Evolutionary conservation across 2,888 invertebrate genomes (phyloP), one percentile per base, ranked within the genome.

Genomic region (Scrobipalpa atriplicella): DNA sequence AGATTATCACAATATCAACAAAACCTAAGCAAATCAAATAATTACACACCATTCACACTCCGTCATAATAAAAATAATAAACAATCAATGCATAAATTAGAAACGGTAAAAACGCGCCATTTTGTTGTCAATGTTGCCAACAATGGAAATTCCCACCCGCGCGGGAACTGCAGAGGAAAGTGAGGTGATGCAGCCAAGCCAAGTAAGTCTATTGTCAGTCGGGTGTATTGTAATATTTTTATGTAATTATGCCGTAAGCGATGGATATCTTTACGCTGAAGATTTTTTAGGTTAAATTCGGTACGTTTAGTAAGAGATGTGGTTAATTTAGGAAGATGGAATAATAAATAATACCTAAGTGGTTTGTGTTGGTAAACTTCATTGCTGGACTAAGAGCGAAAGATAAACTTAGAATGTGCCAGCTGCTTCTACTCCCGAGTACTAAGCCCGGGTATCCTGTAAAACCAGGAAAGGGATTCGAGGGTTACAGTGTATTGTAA

Each of bases 211-310:
- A 58, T 58, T 58, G 58, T 58, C 2, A 58, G 16, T n/a, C 16
- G 7, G 47, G 38, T 58, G 58, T 58, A 58, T 58, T 58, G 58
- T 58, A 58, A 58, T 58, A 58, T 36, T 58, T 58, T 58, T 58
- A 58, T 58, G 58, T 58, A 58, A 58, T 58, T 58, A 36, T 58
- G 58, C 58, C 58, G 58, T 58, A 58, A 58, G 58, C 58, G 58
- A 58, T 58, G 38, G 38, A 16, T 58, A 58, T 58, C 58, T 58
- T 58, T 58, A 58, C 58, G 58, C 58, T 58, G n/a, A 58, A 58
- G 58, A 36, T 38, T 58, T 58, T 58, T 58, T 58, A 58, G 58
- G 58, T 58, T 58, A 58, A 7, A 58, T n/a, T n/a, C 38, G 58
- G n/a, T 58, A 36, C 36, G 58, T 58, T 38, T 58, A n/a, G 58